phyloP scores from a whole-genome alignment of 2,888 invertebrate genomes.

The Molorchus minor region DNA sequence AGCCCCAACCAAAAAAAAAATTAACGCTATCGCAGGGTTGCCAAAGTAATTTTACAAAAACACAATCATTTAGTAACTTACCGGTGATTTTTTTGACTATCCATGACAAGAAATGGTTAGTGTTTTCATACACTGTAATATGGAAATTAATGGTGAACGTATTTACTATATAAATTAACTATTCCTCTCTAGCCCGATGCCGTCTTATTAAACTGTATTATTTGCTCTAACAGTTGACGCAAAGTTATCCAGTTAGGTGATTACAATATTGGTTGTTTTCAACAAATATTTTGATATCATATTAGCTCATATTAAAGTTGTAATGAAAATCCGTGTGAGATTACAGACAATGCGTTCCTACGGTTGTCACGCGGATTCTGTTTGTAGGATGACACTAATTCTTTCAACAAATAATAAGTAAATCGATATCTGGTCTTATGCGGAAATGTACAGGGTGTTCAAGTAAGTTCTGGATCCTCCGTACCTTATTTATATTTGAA shows the following conservation, averaged over 20 bases:
- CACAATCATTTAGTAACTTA: no score
- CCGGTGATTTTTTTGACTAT: no score
- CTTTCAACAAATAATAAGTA: neutral
- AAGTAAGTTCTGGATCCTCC: no score
- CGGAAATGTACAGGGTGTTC: neutral
- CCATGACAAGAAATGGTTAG: no score
- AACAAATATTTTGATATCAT: conserved; percentile 10
- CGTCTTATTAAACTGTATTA: conserved; percentile 1
- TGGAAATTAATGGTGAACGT: no score
- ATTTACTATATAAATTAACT: no score
- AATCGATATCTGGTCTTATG: neutral
- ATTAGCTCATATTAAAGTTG: conserved; percentile 5
- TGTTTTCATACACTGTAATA: no score
- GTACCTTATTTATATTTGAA: no score
- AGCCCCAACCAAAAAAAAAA: no score
- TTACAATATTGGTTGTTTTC: neutral
- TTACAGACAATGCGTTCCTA: neutral
- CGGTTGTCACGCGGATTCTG: neutral
- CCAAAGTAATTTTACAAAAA: no score
- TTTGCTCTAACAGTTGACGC: conserved; percentile 8
- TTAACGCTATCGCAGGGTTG: no score
- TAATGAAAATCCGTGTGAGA: neutral
- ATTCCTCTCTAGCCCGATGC: conserved; percentile 6
- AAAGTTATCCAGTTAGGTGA: neutral
- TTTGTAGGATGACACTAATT: conserved; percentile 2